phyloP scores from a whole-genome alignment of 2,113 vertebrate species.

The Protomyctophum bolini region DNA sequence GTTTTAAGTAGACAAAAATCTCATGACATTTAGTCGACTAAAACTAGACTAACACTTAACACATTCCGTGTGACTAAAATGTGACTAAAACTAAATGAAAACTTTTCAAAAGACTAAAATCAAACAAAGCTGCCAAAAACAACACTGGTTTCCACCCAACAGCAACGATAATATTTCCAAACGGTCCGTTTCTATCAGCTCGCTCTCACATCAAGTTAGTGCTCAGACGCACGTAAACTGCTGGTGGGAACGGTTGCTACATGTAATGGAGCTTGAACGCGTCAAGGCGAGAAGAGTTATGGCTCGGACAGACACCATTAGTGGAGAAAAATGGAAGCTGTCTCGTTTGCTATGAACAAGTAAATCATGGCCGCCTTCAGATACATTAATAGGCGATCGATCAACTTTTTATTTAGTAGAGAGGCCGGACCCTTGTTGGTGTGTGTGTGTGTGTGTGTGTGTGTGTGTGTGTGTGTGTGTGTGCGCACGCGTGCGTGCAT shows the following conservation, averaged over 20 bases:
- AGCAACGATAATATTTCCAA: constrained; percentile 1
- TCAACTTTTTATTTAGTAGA: constrained; percentile 65
- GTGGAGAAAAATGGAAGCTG: constrained; percentile 74
- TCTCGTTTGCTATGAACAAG: constrained; percentile 66
- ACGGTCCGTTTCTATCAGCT: constrained; percentile 38
- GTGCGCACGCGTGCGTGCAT: not conserved
- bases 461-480: too few relatives aligned
- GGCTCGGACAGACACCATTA: constrained; percentile 64
- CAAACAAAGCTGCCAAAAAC: too few relatives aligned
- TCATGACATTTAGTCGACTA: too few relatives aligned
- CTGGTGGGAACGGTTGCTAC: constrained; percentile 55
- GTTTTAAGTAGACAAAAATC: too few relatives aligned
- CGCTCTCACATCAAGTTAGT: constrained; percentile 38
- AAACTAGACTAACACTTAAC: too few relatives aligned
- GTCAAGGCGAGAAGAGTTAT: constrained; percentile 69
- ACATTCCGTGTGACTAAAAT: too few relatives aligned
- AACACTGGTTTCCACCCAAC: too few relatives aligned
- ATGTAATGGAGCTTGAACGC: constrained; percentile 60
- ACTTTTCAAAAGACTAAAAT: too few relatives aligned
- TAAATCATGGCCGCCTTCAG: constrained; percentile 72
- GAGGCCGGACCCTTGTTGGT: constrained; percentile 45
- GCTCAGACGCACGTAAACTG: constrained; percentile 25
- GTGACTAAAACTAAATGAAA: too few relatives aligned
- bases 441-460: too few relatives aligned
- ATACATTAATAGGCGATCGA: constrained; percentile 72